Percentiles rank a stretch among this genome's conserved stretches.
These are phyloP conservation scores for Drosophila putrida DNA, from an alignment of 2,888 invertebrate species.

Conservation along the genomic window DNA sequence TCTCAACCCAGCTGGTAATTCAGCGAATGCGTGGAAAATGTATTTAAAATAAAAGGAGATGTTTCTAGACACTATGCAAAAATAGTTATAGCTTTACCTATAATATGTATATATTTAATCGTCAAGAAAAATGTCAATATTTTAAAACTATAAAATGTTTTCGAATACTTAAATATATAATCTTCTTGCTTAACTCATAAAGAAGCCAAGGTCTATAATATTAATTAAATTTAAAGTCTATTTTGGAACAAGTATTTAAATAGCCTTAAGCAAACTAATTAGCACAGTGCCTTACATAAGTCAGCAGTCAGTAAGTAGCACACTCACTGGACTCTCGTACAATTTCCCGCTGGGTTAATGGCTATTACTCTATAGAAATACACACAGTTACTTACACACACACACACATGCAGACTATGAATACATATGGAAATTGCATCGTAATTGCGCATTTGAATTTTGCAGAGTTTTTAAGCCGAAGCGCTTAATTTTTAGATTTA, in stretches of 20 bases:
- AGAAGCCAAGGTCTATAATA: neutral
- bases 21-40: neutral
- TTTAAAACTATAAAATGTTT: neutral
- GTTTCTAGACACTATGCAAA: no score
- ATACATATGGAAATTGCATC: constrained; percentile 33
- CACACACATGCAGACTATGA: neutral
- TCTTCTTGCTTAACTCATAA: neutral
- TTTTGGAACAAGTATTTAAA: neutral
- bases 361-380: constrained; percentile 5
- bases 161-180: neutral
- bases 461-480: constrained; percentile 63
- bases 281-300: neutral
- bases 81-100: no score
- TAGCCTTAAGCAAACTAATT: neutral
- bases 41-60: neutral
- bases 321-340: constrained; percentile 1
- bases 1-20: neutral
- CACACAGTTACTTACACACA: neutral
- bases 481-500: constrained; percentile 68
- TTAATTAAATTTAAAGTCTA: no score
- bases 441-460: constrained; percentile 71
- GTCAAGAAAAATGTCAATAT: neutral
- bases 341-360: constrained; percentile 20
- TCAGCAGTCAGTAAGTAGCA: neutral
- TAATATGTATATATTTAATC: no score